These are phyloP conservation scores for Ailurus styani DNA, from an alignment of 2,113 vertebrate species.

Conservation along the genomic window DNA sequence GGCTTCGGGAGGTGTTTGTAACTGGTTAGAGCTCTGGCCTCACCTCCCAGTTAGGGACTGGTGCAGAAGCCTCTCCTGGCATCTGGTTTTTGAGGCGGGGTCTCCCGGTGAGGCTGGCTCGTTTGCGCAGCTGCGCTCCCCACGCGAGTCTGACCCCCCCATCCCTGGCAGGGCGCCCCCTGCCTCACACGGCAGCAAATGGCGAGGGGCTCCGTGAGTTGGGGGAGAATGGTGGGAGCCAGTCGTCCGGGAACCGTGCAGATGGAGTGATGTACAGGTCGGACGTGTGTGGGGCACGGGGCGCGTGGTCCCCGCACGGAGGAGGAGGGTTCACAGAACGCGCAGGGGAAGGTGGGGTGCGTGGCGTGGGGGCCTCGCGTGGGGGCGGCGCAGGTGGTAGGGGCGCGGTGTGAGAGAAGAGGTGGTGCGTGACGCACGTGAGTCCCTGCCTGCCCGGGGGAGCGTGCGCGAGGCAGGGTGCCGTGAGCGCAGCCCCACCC, in stretches of 20 bases:
- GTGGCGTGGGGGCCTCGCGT: rapidly evolving
- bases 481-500: background rate
- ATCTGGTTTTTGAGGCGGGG: background rate
- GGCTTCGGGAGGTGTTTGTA: too few species aligned
- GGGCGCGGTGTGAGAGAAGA: too few species aligned
- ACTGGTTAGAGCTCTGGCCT: background rate
- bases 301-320: background rate
- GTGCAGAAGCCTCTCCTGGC: background rate
- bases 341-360: background rate
- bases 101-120: too few species aligned
- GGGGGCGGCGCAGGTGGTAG: too few species aligned
- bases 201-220: background rate
- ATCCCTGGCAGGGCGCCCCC: background rate
- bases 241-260: background rate
- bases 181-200: background rate
- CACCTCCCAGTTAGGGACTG: background rate
- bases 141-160: background rate
- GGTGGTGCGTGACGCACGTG: too few species aligned
- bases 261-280: background rate
- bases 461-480: background rate
- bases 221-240: background rate
- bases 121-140: too few species aligned
- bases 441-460: background rate
- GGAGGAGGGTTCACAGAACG: background rate
- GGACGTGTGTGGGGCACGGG: background rate